Conservation (phyloP, 2,888 invertebrate genomes). For the Dryadula phaetusa region DNA sequence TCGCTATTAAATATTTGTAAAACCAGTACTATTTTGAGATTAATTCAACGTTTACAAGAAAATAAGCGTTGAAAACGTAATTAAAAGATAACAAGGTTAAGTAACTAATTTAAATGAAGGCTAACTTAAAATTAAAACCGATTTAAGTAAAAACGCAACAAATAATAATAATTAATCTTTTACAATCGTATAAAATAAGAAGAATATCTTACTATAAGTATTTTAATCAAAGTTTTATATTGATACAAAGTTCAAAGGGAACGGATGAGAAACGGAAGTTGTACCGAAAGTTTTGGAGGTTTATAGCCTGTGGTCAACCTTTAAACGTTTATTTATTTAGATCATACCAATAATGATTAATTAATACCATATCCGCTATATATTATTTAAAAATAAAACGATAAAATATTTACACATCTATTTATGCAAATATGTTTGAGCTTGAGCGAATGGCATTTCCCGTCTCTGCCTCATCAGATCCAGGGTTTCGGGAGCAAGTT, state of each 20-base stretch:
- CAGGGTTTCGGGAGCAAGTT: too few species aligned
- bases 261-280: slow-evolving; percentile 45
- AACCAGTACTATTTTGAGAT: neutral
- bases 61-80: neutral
- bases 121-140: neutral
- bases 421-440: too few species aligned
- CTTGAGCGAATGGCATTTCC: too few species aligned
- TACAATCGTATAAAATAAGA: neutral
- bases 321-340: slow-evolving; percentile 48
- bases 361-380: neutral
- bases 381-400: too few species aligned
- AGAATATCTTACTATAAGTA: neutral
- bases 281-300: slow-evolving; percentile 66
- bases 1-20: neutral
- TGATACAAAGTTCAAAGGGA: slow-evolving; percentile 43
- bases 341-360: slow-evolving; percentile 6
- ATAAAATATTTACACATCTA: too few species aligned
- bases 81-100: neutral
- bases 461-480: too few species aligned
- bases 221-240: slow-evolving; percentile 21
- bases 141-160: neutral
- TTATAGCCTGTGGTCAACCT: slow-evolving; percentile 59
- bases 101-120: slow-evolving; percentile 5
- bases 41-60: neutral
- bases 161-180: neutral